A percentile compares a stretch with the other conserved stretches of the same genome.
phyloP scores from a whole-genome alignment of 1,140 invertebrate species.

The Caerostris extrusa region DNA sequence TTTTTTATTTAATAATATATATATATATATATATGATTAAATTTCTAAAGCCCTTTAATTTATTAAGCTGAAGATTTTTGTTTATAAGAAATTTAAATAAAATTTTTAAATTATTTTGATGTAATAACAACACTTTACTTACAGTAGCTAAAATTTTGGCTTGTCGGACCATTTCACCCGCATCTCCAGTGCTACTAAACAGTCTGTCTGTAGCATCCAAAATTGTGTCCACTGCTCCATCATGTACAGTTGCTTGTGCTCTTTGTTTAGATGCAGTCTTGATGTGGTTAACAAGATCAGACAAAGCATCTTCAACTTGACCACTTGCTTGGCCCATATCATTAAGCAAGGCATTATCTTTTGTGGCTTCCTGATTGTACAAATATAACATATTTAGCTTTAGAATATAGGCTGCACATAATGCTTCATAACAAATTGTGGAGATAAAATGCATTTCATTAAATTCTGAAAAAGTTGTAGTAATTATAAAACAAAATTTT shows the following conservation, averaged over 20 bases:
- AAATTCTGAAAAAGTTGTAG: too few species aligned
- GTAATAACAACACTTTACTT: conserved; percentile 16
- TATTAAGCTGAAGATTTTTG: background rate
- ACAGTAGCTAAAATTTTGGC: conserved; percentile 91
- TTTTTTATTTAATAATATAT: too few species aligned
- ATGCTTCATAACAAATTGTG: too few species aligned
- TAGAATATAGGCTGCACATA: too few species aligned
- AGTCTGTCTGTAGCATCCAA: conserved; percentile 94
- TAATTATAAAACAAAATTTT: too few species aligned
- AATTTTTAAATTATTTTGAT: background rate
- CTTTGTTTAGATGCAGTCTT: conserved; percentile 81
- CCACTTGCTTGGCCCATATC: conserved; percentile 92
- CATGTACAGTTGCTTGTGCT: conserved; percentile 85
- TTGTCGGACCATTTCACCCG: conserved; percentile 96
- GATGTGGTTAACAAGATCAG: conserved; percentile 95
- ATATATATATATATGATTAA: too few species aligned
- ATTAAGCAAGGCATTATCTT: conserved; percentile 84
- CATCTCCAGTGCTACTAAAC: conserved; percentile 90
- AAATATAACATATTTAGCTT: background rate
- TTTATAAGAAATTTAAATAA: background rate
- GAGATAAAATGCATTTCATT: too few species aligned
- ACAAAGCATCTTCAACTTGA: conserved; percentile 94
- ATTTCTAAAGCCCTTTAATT: too few species aligned
- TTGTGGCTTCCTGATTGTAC: conserved; percentile 73
- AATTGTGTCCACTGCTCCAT: conserved; percentile 94